Conservation (phyloP, 2,888 invertebrate species). For the Drosophila borborema region DNA sequence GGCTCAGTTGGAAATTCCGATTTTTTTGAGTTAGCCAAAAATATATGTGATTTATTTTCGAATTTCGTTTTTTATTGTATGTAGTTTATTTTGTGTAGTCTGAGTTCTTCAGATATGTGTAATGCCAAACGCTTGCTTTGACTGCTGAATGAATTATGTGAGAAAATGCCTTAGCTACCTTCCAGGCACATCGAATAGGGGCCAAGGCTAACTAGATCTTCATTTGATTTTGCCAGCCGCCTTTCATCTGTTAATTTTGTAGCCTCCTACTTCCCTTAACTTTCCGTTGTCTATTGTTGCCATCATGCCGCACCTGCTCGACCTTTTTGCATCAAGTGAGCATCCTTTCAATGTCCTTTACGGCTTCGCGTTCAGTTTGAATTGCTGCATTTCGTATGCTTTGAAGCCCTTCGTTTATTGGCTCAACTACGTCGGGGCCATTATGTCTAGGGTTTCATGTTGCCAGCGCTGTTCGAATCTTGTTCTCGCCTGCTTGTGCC, state of each 20-base stretch:
- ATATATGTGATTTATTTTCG: background rate
- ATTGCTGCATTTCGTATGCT: conserved; percentile 7
- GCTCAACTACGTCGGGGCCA: conserved; percentile 15
- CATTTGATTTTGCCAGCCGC: background rate
- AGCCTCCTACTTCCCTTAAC: background rate
- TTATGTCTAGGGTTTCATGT: conserved; percentile 17
- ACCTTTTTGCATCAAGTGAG: too few species aligned
- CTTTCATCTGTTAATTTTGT: background rate
- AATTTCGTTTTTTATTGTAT: conserved; percentile 15
- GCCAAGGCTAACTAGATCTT: background rate
- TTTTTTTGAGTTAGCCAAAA: background rate
- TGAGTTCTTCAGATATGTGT: background rate
- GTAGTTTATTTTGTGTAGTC: background rate
- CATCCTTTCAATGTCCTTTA: background rate
- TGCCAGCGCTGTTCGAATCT: background rate
- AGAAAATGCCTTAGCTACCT: too few species aligned
- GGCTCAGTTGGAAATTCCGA: background rate
- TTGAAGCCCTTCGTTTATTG: conserved; percentile 11
- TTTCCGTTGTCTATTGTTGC: background rate
- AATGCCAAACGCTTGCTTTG: background rate
- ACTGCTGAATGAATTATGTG: background rate
- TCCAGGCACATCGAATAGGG: background rate
- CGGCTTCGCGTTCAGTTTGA: background rate
- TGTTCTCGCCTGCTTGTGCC: conserved; percentile 10
- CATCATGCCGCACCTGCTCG: background rate